Conservation (phyloP, 2,797 vertebrate genomes). For the Peromyscus eremicus region DNA sequence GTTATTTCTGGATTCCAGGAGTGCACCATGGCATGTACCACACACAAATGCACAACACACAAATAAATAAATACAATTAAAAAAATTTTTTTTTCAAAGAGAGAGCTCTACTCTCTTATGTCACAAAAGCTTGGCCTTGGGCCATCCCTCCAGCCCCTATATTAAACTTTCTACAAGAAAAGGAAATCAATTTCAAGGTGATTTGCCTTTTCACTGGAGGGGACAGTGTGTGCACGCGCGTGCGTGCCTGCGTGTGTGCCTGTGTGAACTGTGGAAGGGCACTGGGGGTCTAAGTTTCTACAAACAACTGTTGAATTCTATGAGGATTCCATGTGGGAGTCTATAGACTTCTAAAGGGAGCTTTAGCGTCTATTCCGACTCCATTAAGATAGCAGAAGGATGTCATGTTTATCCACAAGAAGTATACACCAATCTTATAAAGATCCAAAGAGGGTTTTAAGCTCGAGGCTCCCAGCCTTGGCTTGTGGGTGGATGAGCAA, state of each 20-base stretch:
- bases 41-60: background rate
- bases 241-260: too few species aligned
- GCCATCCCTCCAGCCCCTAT: background rate
- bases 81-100: background rate
- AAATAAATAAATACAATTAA: background rate
- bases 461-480: background rate
- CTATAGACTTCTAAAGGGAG: background rate
- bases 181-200: background rate
- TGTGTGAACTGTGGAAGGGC: background rate
- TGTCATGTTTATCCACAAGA: conserved; percentile 5
- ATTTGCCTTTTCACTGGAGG: background rate
- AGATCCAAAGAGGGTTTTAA: background rate
- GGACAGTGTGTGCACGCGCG: too few species aligned
- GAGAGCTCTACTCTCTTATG: background rate
- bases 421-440: background rate
- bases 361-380: background rate
- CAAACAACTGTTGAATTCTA: conserved; percentile 7
- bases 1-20: background rate
- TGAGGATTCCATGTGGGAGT: background rate
- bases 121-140: background rate
- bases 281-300: background rate
- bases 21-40: background rate
- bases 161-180: background rate
- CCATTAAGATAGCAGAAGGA: background rate
- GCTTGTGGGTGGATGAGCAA: background rate